phyloP scores from a whole-genome alignment of 2,113 vertebrate genomes.

The Syngnathus scovelli region DNA sequence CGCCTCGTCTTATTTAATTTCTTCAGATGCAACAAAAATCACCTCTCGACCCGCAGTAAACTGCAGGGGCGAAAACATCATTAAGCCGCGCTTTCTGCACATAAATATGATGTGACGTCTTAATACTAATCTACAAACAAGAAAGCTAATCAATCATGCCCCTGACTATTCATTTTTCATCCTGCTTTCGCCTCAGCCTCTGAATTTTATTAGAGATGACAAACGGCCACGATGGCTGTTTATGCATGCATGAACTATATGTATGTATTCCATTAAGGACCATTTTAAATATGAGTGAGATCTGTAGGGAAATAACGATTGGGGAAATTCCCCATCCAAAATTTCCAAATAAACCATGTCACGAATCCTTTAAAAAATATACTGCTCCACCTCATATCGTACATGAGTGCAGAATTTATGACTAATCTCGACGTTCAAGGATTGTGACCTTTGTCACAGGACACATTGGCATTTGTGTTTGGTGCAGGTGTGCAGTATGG shows the following conservation, averaged over 20 bases:
- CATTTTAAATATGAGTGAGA: constrained; percentile 1
- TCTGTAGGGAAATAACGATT: constrained; percentile 13
- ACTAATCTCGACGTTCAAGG: constrained; percentile 14
- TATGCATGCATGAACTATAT: constrained; percentile 8
- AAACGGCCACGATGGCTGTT: constrained; percentile 43
- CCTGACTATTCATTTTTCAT: constrained; percentile 40
- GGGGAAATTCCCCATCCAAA: background rate
- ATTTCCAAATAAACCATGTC: constrained; percentile 3
- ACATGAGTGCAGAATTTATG: constrained; percentile 12
- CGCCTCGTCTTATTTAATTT: constrained; percentile 71
- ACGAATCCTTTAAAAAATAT: background rate
- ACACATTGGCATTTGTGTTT: constrained; percentile 29
- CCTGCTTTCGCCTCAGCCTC: constrained; percentile 34
- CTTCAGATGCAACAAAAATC: constrained; percentile 74
- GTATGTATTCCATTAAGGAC: constrained; percentile 4
- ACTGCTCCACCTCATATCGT: background rate
- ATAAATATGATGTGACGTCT: constrained; percentile 74
- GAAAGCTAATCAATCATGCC: constrained; percentile 64
- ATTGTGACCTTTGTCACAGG: constrained; percentile 31
- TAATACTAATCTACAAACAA: constrained; percentile 81
- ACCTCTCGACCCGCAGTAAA: constrained; percentile 56
- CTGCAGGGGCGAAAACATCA: constrained; percentile 65
- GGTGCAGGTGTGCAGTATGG: constrained; percentile 29
- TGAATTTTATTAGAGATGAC: constrained; percentile 46
- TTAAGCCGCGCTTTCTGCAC: constrained; percentile 67